phyloP scores from a whole-genome alignment of 1,140 invertebrate species.

The Lordiphosa mommai region DNA sequence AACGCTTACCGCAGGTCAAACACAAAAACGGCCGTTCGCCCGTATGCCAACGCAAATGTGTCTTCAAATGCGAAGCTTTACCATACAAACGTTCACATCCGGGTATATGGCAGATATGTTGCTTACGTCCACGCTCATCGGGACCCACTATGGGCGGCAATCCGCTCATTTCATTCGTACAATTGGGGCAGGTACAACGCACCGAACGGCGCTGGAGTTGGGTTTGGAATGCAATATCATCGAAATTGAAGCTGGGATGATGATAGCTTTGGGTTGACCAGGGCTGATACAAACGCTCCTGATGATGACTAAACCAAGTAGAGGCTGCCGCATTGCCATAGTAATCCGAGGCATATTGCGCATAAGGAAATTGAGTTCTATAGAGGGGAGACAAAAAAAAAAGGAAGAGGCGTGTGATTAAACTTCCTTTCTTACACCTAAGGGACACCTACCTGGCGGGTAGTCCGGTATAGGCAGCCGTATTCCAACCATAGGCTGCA shows the following conservation, averaged over 20 bases:
- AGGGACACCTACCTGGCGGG: slow-evolving; percentile 61
- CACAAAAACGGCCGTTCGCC: slow-evolving; percentile 89
- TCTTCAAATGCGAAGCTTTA: slow-evolving; percentile 94
- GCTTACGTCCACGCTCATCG: slow-evolving; percentile 84
- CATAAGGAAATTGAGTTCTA: slow-evolving; percentile 76
- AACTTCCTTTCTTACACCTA: not conserved
- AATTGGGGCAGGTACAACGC: slow-evolving; percentile 87
- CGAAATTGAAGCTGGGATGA: slow-evolving; percentile 64
- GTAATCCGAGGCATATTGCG: slow-evolving; percentile 74
- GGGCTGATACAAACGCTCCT: slow-evolving; percentile 70
- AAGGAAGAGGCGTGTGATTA: not conserved
- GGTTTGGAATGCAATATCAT: slow-evolving; percentile 76
- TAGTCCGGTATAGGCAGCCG: slow-evolving; percentile 55
- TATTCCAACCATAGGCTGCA: slow-evolving; percentile 72
- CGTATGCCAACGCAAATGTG: slow-evolving; percentile 91
- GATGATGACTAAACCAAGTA: slow-evolving; percentile 72
- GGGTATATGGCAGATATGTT: slow-evolving; percentile 94
- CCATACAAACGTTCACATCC: slow-evolving; percentile 96
- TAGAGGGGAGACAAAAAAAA: slow-evolving; percentile 5
- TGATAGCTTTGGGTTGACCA: slow-evolving; percentile 71
- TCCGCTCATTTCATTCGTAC: slow-evolving; percentile 84
- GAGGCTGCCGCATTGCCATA: slow-evolving; percentile 70
- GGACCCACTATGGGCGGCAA: slow-evolving; percentile 82
- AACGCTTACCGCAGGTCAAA: slow-evolving; percentile 90
- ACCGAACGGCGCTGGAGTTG: slow-evolving; percentile 81